These are phyloP conservation scores for Psittacula derbiana DNA, from an alignment of 2,797 vertebrate genomes.

Conservation along the genomic window DNA sequence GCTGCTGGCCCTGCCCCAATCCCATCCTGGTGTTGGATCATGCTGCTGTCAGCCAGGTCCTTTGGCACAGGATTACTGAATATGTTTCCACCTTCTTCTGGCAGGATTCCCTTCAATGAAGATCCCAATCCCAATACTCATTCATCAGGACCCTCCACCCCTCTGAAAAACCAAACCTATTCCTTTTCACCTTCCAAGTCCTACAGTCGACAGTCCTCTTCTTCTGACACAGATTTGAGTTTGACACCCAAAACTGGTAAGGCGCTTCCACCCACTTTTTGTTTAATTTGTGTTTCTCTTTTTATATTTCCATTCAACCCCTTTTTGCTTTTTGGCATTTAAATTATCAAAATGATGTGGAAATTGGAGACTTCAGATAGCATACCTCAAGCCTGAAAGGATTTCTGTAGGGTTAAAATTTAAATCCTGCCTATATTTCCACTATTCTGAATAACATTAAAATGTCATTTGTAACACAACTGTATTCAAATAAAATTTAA, in stretches of 20 bases:
- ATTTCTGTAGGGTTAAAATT: neutral
- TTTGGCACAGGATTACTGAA: constrained; percentile 83
- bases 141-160: constrained; percentile 98
- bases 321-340: constrained; percentile 65
- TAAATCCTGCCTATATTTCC: neutral
- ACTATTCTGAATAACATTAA: neutral
- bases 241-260: constrained; percentile 95
- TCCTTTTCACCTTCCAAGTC: constrained; percentile 93
- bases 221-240: constrained; percentile 95
- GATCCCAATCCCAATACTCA: constrained; percentile 91
- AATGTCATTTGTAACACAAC: neutral
- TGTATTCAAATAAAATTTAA: neutral
- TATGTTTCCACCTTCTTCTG: constrained; percentile 94
- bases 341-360: constrained; percentile 67
- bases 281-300: constrained; percentile 70
- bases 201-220: constrained; percentile 92
- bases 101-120: constrained; percentile 98
- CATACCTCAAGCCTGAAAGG: constrained; percentile 5
- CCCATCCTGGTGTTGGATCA: constrained; percentile 76
- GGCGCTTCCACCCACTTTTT: constrained; percentile 78
- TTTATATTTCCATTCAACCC: constrained; percentile 69
- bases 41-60: constrained; percentile 75
- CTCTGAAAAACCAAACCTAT: constrained; percentile 99
- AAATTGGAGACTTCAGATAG: constrained; percentile 24
- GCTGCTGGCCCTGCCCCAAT: constrained; percentile 71